These are phyloP conservation scores for Harpalus rufipes DNA, from an alignment of 2,888 invertebrate genomes.

Conservation along the genomic window DNA sequence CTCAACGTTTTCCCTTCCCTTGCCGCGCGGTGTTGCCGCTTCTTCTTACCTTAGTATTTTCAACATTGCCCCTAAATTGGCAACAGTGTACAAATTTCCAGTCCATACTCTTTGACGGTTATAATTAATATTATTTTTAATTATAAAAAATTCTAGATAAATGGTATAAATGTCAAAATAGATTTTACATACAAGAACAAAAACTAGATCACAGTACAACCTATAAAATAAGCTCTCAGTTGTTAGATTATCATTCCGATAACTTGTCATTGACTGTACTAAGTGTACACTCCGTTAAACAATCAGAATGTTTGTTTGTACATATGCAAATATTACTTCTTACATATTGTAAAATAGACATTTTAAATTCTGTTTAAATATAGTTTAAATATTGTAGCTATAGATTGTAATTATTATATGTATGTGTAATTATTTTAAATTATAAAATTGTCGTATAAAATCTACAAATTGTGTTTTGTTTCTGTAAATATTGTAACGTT, in stretches of 20 bases:
- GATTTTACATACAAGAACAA: constrained; percentile 39
- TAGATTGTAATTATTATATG: constrained; percentile 42
- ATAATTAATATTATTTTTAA: background rate
- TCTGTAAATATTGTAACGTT: background rate
- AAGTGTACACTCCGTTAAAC: constrained; percentile 27
- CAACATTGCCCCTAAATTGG: too few species aligned
- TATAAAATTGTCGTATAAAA: constrained; percentile 46
- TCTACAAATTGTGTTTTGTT: background rate
- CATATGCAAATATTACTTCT: constrained; percentile 38
- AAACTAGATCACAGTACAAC: constrained; percentile 38
- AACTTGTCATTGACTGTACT: constrained; percentile 38
- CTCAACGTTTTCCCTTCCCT: too few species aligned
- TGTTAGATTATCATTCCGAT: constrained; percentile 34
- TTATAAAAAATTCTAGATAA: constrained; percentile 8
- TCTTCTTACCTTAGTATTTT: too few species aligned
- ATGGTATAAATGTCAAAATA: constrained; percentile 37
- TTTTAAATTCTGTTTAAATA: constrained; percentile 35
- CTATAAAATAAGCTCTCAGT: constrained; percentile 41
- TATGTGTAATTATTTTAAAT: constrained; percentile 37
- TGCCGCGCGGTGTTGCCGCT: too few species aligned
- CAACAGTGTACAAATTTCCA: too few species aligned
- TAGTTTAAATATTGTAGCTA: constrained; percentile 38
- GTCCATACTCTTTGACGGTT: too few species aligned
- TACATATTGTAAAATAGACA: constrained; percentile 40
- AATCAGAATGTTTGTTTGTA: constrained; percentile 34